Evolutionary conservation across 2,888 invertebrate species (phyloP).

Genomic region (Teleogryllus oceanicus): DNA sequence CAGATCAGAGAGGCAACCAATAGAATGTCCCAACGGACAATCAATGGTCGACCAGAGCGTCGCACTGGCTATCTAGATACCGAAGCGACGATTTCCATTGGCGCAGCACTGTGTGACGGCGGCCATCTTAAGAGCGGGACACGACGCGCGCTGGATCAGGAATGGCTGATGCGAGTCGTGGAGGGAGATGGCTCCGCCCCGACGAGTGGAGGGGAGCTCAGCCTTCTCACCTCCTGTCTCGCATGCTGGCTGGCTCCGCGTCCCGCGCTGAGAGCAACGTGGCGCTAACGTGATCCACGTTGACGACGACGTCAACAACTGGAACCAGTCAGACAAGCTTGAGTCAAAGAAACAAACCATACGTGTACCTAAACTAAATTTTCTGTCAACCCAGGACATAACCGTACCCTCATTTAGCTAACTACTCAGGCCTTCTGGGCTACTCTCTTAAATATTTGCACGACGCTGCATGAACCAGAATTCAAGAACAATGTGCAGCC

Average conservation of each 20-base stretch:
- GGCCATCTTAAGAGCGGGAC: background rate
- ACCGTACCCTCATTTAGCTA: too few relatives aligned
- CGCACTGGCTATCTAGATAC: background rate
- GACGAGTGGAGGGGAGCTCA: background rate
- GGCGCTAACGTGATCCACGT: background rate
- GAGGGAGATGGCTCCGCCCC: background rate
- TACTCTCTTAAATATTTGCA: too few relatives aligned
- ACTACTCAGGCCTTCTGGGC: too few relatives aligned
- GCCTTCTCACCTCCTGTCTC: background rate
- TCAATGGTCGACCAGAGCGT: too few relatives aligned
- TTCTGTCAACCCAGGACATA: too few relatives aligned
- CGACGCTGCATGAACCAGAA: too few relatives aligned
- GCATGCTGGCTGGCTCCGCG: background rate
- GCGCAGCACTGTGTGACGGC: background rate
- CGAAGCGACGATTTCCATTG: background rate
- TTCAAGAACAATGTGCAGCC: too few relatives aligned
- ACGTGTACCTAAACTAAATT: too few relatives aligned
- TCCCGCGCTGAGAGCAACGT: background rate
- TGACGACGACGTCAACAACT: too few relatives aligned
- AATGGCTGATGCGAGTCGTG: background rate
- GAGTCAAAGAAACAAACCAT: too few relatives aligned
- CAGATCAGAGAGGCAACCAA: background rate
- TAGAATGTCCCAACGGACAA: too few relatives aligned
- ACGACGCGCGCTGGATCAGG: background rate
- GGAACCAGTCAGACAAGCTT: too few relatives aligned